Base-by-base conservation (phyloP, 2,113 vertebrate species). In the Gracilinanus agilis region DNA sequence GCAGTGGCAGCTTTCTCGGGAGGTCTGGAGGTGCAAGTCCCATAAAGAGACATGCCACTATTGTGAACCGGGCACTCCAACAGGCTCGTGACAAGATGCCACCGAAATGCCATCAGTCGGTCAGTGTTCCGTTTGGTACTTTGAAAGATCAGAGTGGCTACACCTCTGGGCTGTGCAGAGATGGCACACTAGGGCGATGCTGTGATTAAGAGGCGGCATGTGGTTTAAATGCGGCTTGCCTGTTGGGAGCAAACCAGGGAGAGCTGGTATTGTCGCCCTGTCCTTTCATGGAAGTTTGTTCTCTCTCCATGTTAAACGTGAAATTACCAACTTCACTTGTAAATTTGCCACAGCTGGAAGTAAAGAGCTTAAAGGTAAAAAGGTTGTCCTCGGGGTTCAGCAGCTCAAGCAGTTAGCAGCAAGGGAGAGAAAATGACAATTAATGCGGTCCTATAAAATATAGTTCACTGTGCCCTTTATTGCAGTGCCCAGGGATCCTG, bases 281-380 rank as follows among this genome's bases (percentile, higher is more conserved):
- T 21, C 2, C 53, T 1, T 12, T 3, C 3, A 90, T 93, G 93
- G 93, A 88, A 0, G 94, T 61, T 92, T 94, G 75, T 56, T 54
- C n/a, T 90, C 75, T 58, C 56, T 61, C 91, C 91, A 0, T 53
- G 49, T 19, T 27, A 83, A 88, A 90, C 61, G 8, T 5, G 54
- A 89, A 61, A 67, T n/a, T 9, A 54, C 55, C 53, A 24, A 89
- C 55, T 44, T 58, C 53, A 27, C 75, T 67, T 93, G 21, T 53
- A 92, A 34, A 53, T 83, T n/a, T 90, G 93, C 91, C 83, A 54
- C 34, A 53, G 29, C 40, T 58, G 40, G 40, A 95, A 95, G 12
- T 67, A 83, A 91, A 95, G 23, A 95, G 55, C 54, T 91, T 23
- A 83, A 94, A 96, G 34, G 53, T 40, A n/a, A 88, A 96, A 21